Base-by-base conservation (phyloP, 2,888 invertebrate species). In the Danaus chrysippus region DNA sequence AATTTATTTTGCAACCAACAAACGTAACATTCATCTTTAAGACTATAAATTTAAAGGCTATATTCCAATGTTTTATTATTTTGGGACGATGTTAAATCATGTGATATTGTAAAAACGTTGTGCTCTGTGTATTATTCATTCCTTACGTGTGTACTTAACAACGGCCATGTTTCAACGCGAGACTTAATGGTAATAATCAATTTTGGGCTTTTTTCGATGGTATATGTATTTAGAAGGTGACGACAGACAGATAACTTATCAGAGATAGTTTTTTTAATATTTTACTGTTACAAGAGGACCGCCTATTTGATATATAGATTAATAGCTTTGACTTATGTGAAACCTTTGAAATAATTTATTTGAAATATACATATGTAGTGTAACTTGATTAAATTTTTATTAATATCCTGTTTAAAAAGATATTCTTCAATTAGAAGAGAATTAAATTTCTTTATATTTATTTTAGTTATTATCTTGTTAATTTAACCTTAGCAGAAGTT, bases 181-280 rank as follows among this genome's bases (percentile, higher is more conserved):
- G 70, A 74, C 77, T 76, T 90, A 89, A 89, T 90, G 86, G 83
- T 76, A 70, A 76, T 80, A 84, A 90, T 90, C 86, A 87, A 89
- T 90, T 87, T 76, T 76, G 75, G 74, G 70, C 69, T 68, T 73
- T 75, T 76, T 72, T 74, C n/a, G 72, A 71, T 62, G 66, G 61
- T 60, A 64, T 68, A 64, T 64, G 65, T 61, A 59, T 63, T 61
- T 65, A 54, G 54, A 52, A 68, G 67, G 70, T 70, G 69, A 67
- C 62, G 69, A 70, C 66, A 64, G 63, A 23, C 56, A 55, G 66
- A 69, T 68, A 66, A 64, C 57, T 59, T 69, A 67, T 67, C 64
- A 42, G 43, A 61, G 61, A 63, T 63, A 67, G 62, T 64, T 64
- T 34, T 62, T 64, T 64, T 64, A 62, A 64, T 64, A 56, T 63